Evolutionary conservation across 2,113 vertebrate genomes (phyloP).

Genomic region (Eulemur macaco): DNA sequence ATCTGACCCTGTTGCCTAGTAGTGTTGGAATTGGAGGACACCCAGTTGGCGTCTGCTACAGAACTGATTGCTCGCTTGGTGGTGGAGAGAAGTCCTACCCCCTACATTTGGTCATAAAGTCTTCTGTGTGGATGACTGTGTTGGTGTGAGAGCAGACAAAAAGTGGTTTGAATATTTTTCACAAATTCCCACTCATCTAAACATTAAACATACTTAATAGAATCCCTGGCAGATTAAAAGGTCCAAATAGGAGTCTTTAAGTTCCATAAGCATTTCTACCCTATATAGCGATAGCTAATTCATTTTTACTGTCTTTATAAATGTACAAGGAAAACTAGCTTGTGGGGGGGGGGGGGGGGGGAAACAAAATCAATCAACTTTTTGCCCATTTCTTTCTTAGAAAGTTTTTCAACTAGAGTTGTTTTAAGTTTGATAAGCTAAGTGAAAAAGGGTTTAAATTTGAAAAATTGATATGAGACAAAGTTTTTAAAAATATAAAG

Average conservation of each 20-base stretch:
- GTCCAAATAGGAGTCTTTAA: background rate
- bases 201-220: conserved; percentile 16
- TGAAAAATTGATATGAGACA: background rate
- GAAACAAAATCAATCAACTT: background rate
- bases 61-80: too few species aligned
- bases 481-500: background rate
- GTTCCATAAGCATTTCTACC: background rate
- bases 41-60: too few species aligned
- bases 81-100: too few species aligned
- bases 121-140: too few species aligned
- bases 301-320: background rate
- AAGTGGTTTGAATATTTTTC: too few species aligned
- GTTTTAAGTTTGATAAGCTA: conserved; percentile 10
- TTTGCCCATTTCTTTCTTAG: background rate
- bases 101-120: too few species aligned
- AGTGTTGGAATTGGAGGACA: too few species aligned
- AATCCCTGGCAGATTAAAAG: background rate
- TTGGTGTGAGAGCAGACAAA: too few species aligned
- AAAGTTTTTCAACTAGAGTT: background rate
- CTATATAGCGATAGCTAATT: background rate
- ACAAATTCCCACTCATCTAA: background rate
- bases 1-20: too few species aligned
- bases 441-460: background rate
- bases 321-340: background rate
- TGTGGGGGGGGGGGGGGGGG: too few species aligned